Percentiles rank a stretch among this genome's conserved stretches.
These are phyloP conservation scores for Thalassaphorura encarpata DNA, from an alignment of 1,140 invertebrate genomes.

Conservation along the genomic window DNA sequence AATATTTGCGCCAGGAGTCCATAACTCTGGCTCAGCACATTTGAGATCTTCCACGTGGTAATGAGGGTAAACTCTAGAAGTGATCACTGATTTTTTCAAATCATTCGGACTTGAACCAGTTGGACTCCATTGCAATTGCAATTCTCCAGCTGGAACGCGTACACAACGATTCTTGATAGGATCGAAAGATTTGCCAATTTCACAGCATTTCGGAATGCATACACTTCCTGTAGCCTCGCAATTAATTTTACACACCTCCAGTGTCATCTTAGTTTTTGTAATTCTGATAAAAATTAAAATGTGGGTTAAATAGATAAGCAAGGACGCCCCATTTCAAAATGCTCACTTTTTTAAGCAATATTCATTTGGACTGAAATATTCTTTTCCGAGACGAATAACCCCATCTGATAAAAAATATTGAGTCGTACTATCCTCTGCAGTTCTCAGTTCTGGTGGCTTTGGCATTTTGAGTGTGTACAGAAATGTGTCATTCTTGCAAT, in stretches of 20 bases:
- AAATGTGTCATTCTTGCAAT: no score
- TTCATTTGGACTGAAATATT: neutral
- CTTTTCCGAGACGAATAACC: neutral
- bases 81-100: neutral
- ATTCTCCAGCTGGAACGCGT: neutral
- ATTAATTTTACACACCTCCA: neutral
- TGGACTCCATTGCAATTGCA: neutral
- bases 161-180: neutral
- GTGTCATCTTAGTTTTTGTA: neutral
- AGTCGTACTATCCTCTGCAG: no score
- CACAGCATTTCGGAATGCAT: slow-evolving; percentile 8
- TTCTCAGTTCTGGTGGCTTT: no score
- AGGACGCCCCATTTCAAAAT: neutral
- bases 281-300: neutral
- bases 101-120: neutral
- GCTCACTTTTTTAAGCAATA: slow-evolving; percentile 5
- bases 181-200: neutral
- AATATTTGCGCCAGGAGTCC: neutral
- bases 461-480: neutral
- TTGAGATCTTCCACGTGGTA: neutral
- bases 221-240: neutral
- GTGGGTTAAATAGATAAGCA: neutral
- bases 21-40: neutral
- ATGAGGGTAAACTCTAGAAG: neutral
- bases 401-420: slow-evolving; percentile 6